Percentiles rank a stretch among this genome's conserved stretches.
Evolutionary conservation across 2,888 invertebrate genomes (phyloP).

Genomic region (Ferrisia virgata): DNA sequence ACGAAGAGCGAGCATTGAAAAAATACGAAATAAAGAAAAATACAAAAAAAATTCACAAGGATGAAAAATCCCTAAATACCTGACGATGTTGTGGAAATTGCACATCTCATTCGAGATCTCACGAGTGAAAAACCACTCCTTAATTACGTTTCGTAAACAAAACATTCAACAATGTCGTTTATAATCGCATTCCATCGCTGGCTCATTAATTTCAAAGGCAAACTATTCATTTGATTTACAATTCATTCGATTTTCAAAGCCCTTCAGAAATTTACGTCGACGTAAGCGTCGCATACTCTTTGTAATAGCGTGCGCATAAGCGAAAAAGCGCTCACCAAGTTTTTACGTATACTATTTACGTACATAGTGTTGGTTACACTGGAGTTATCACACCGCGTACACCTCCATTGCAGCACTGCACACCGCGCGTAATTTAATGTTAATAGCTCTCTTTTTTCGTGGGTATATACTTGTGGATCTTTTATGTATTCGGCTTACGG

Average conservation of each 20-base stretch:
- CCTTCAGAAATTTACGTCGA: constrained; percentile 19
- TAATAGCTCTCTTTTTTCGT: constrained; percentile 14
- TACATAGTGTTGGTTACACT: neutral
- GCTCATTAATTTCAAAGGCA: constrained; percentile 33
- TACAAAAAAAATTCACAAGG: neutral
- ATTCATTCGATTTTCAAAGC: constrained; percentile 30
- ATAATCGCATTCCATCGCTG: constrained; percentile 29
- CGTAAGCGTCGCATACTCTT: neutral
- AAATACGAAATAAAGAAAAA: neutral
- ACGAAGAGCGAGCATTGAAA: too few relatives aligned
- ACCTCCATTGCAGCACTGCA: neutral
- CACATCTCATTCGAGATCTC: constrained; percentile 3
- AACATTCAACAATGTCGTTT: constrained; percentile 6
- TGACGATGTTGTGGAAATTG: neutral
- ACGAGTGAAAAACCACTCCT: neutral
- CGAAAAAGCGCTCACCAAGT: neutral
- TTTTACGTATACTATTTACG: neutral
- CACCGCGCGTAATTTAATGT: neutral
- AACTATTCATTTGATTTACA: constrained; percentile 32
- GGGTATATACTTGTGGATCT: constrained; percentile 8
- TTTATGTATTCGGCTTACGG: constrained; percentile 9
- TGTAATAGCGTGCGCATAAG: neutral
- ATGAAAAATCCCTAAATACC: neutral
- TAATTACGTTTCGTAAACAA: constrained; percentile 24
- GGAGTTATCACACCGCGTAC: neutral